Evolutionary conservation across 2,797 vertebrate genomes (phyloP).

Genomic region (Peromyscus eremicus): DNA sequence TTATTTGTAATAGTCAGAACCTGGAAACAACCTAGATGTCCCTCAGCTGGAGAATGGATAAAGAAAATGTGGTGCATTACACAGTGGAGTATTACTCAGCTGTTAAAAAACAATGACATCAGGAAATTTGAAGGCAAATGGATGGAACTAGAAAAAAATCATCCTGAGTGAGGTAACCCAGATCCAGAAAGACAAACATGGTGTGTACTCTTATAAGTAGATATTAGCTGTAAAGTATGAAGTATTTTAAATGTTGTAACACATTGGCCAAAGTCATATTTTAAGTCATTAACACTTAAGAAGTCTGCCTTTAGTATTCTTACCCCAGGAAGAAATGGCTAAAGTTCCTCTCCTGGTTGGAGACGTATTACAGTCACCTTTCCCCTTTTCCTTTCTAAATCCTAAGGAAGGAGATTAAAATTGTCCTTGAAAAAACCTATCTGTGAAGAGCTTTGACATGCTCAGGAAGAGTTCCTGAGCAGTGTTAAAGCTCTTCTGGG

Average conservation of each 20-base stretch:
- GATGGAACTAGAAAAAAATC: no score
- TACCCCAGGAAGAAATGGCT: constrained; percentile 71
- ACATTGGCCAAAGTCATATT: constrained; percentile 30
- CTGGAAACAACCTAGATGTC: not conserved
- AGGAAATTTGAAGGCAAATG: no score
- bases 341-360: constrained; percentile 77
- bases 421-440: constrained; percentile 85
- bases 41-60: not conserved
- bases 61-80: not conserved
- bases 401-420: constrained; percentile 76
- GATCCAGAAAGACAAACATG: not conserved
- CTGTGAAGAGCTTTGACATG: constrained; percentile 85
- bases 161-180: not conserved
- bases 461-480: constrained; percentile 83
- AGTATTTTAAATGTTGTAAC: constrained; percentile 60
- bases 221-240: not conserved
- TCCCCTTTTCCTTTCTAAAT: not conserved
- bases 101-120: not conserved
- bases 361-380: not conserved
- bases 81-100: not conserved
- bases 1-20: not conserved
- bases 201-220: not conserved
- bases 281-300: constrained; percentile 21
- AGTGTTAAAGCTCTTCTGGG: constrained; percentile 85
- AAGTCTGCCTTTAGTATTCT: constrained; percentile 74